Evolutionary conservation across 2,113 vertebrate genomes (phyloP).

Genomic region (Gyps fulvus): DNA sequence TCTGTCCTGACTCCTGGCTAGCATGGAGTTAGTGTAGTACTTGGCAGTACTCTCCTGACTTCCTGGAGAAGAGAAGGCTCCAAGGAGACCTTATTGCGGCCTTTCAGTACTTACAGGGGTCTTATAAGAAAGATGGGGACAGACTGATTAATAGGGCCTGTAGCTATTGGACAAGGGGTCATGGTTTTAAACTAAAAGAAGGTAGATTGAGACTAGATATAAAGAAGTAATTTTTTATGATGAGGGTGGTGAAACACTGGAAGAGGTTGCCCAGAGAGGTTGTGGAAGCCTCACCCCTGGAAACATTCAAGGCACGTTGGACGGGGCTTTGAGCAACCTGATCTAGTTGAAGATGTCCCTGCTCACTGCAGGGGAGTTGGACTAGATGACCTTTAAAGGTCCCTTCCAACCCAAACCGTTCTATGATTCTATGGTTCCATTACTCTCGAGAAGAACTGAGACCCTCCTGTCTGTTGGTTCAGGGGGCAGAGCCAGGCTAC

Average conservation of each 20-base stretch:
- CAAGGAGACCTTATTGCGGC: accelerated
- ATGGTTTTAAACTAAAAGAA: not conserved
- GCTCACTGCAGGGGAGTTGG: not conserved
- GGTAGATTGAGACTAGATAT: not conserved
- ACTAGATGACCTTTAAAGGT: not conserved
- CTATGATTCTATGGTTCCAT: not conserved
- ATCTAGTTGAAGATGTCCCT: not conserved
- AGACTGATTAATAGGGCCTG: not conserved
- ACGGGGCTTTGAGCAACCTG: accelerated
- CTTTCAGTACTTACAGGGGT: not conserved
- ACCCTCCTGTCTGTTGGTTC: not conserved
- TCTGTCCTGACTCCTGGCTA: not conserved
- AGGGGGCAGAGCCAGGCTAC: not conserved
- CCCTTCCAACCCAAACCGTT: not conserved
- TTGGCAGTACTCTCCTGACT: not conserved
- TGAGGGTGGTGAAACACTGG: not conserved
- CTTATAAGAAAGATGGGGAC: not conserved
- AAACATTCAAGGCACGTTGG: not conserved
- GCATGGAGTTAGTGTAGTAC: not conserved
- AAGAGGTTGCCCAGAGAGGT: not conserved
- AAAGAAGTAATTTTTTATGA: accelerated
- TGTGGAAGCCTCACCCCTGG: not conserved
- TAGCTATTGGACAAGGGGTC: not conserved
- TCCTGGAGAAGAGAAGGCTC: not conserved
- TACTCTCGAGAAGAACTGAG: not conserved